phyloP scores from a whole-genome alignment of 2,113 vertebrate species.

The Peromyscus californicus region DNA sequence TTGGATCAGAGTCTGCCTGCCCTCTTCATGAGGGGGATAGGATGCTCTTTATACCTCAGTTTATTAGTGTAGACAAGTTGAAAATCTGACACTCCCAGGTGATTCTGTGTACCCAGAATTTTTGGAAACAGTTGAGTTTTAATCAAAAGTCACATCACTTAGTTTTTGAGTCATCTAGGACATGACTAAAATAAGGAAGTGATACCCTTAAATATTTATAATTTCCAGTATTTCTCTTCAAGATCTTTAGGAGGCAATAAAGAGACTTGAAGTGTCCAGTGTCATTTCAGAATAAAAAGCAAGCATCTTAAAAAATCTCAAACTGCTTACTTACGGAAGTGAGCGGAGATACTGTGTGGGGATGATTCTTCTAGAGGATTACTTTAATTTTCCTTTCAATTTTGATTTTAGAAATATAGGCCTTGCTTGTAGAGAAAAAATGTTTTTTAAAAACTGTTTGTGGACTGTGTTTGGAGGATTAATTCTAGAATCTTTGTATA shows the following conservation, averaged over 20 bases:
- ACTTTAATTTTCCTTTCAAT: slow-evolving; percentile 61
- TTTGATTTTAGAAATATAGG: slow-evolving; percentile 81
- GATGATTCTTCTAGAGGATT: slow-evolving; percentile 80
- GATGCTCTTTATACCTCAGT: slow-evolving; percentile 77
- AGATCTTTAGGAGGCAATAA: slow-evolving; percentile 74
- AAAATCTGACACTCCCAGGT: slow-evolving; percentile 73
- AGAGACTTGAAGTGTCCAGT: slow-evolving; percentile 78
- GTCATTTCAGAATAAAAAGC: slow-evolving; percentile 83
- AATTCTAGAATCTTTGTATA: slow-evolving; percentile 88
- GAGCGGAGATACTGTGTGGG: slow-evolving; percentile 64
- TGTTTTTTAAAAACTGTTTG: slow-evolving; percentile 80
- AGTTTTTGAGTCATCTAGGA: slow-evolving; percentile 81
- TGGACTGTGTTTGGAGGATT: slow-evolving; percentile 86
- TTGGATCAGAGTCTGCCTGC: slow-evolving; percentile 80
- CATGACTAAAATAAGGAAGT: slow-evolving; percentile 80
- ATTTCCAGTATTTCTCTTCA: slow-evolving; percentile 60
- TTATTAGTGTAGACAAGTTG: slow-evolving; percentile 76
- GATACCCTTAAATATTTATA: slow-evolving; percentile 80
- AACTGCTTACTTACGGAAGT: slow-evolving; percentile 77
- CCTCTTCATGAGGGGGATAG: slow-evolving; percentile 79
- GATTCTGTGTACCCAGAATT: slow-evolving; percentile 81
- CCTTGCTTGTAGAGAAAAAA: slow-evolving; percentile 82
- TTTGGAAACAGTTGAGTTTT: slow-evolving; percentile 79
- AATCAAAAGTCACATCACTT: slow-evolving; percentile 83
- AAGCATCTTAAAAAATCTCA: slow-evolving; percentile 77